phyloP scores from a whole-genome alignment of 2,113 vertebrate species.

The Dipodomys ordii region DNA sequence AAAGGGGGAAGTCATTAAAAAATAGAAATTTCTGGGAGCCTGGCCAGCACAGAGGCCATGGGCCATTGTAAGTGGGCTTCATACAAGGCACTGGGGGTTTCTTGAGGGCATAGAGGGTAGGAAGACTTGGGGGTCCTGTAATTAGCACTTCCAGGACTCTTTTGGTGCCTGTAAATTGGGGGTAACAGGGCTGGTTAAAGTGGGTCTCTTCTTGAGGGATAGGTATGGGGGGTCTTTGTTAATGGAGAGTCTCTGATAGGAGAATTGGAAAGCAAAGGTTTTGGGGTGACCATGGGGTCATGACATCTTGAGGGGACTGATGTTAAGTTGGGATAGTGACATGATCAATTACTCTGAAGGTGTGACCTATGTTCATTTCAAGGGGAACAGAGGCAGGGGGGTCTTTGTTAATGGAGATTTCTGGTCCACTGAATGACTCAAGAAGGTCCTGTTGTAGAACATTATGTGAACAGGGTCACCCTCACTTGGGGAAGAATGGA shows the following conservation, averaged over 20 bases:
- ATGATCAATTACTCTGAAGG: slow-evolving; percentile 41
- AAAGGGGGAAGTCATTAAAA: slow-evolving; percentile 73
- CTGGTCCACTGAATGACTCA: slow-evolving; percentile 55
- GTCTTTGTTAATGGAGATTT: slow-evolving; percentile 53
- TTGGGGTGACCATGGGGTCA: slow-evolving; percentile 53
- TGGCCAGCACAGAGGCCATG: slow-evolving; percentile 74
- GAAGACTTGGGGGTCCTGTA: slow-evolving; percentile 78
- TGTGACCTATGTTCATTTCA: slow-evolving; percentile 66
- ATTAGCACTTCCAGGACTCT: slow-evolving; percentile 78
- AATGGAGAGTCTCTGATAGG: slow-evolving; percentile 60
- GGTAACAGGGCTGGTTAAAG: slow-evolving; percentile 48
- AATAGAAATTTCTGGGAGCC: slow-evolving; percentile 81
- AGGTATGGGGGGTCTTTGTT: slow-evolving; percentile 41
- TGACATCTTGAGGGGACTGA: slow-evolving; percentile 51
- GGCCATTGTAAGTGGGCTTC: slow-evolving; percentile 74
- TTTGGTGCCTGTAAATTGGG: slow-evolving; percentile 75
- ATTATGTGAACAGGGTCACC: slow-evolving; percentile 55
- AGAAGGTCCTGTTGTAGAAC: slow-evolving; percentile 48
- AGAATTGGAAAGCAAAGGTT: background rate
- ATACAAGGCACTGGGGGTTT: slow-evolving; percentile 83
- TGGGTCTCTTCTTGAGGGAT: slow-evolving; percentile 60
- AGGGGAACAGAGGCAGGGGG: background rate
- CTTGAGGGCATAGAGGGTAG: slow-evolving; percentile 67
- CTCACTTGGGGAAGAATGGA: slow-evolving; percentile 47
- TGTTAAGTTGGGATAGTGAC: slow-evolving; percentile 38